Base-by-base conservation (phyloP, 2,797 vertebrate species). In the Hemitrygon akajei region DNA sequence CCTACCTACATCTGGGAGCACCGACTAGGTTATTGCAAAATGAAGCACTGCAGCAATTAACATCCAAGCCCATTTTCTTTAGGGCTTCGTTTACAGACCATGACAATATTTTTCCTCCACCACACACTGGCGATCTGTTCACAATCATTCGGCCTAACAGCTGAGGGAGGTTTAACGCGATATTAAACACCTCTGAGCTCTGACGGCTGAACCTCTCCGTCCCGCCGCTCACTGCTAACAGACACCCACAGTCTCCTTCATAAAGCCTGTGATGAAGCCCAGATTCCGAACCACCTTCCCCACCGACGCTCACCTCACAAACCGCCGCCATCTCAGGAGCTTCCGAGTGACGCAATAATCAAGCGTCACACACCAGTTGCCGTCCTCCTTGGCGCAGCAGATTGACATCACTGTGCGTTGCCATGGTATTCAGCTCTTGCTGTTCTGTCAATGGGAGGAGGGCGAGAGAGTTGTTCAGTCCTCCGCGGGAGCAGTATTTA, bases 281-380 rank as follows among this genome's bases (percentile, higher is more conserved):
- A 10, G 7, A 69, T 69, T 69, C 66, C 66, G 18, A 11, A 69
- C 71, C 71, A 2, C 14, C 60, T 87, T 7, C 22, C 2, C 0
- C 77, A 11, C n/a, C 47, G 47, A 34, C 3, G 34, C 60, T 89
- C 86, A 37, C 86, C 86, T 89, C 86, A 10, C 16, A 3, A 22
- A 0, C 2, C 86, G n/a, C 60, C 86, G 18, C 63, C 86, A 89
- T 89, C 18, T 0, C 7, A 22, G 0, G 60, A 2, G n/a, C 7
- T 18, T 30, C 60, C 30, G 66, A 69, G 9, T 66, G 60, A 89
- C 63, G 86, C 0, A 0, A 69, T 37, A 89, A 69, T 22, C 86
- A 1, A 12, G 60, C 86, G 60, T 7, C 7, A 60, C 12, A 0
- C 0, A 7, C 6, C 0, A 2, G 7, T 1, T 9, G 0, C 0